Evolutionary conservation across 2,888 invertebrate genomes (phyloP), one percentile per base, ranked within the genome.

Genomic region (Dicycla oo): DNA sequence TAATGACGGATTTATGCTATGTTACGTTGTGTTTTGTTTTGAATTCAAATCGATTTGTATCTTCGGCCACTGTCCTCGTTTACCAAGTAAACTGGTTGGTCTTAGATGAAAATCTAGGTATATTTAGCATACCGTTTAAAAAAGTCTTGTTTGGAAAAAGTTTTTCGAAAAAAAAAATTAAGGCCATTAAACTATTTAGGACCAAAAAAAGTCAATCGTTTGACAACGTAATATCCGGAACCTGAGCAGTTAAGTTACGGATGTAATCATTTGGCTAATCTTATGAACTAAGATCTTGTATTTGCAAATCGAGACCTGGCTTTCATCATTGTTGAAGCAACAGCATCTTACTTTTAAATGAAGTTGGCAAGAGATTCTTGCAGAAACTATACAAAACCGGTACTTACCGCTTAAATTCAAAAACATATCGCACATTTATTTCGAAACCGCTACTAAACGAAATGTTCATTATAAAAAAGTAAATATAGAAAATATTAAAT

Each of bases 301-400:
- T 66, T 77, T 70, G 49, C 54, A 75, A 72, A 66, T 54, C 20
- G n/a, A 75, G 43, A 70, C 53, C 43, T 51, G 49, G n/a, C 61
- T 82, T 82, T 75, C 82, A 53, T 66, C 70, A 80, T 78, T 68
- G 60, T 75, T 82, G 62, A 47, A 56, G 73, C 62, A 73, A 82
- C 53, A 30, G 4, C 40, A 82, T 82, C 70, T 71, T 69, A 80
- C 67, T 77, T 74, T 68, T 68, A 77, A 82, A 82, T 82, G 3
- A 68, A 58, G 56, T 79, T 75, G 64, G 60, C 47, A 67, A 74
- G 34, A 63, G 53, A 43, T 58, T 74, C 69, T 67, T 69, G 63
- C 67, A 64, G 51, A 79, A 77, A 81, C 43, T 69, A 66, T 57
- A 45, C 51, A 23, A 23, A 72, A 74, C 76, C 60, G 66, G 73